phyloP scores from a whole-genome alignment of 2,113 vertebrate species.

The Sceloporus undulatus region DNA sequence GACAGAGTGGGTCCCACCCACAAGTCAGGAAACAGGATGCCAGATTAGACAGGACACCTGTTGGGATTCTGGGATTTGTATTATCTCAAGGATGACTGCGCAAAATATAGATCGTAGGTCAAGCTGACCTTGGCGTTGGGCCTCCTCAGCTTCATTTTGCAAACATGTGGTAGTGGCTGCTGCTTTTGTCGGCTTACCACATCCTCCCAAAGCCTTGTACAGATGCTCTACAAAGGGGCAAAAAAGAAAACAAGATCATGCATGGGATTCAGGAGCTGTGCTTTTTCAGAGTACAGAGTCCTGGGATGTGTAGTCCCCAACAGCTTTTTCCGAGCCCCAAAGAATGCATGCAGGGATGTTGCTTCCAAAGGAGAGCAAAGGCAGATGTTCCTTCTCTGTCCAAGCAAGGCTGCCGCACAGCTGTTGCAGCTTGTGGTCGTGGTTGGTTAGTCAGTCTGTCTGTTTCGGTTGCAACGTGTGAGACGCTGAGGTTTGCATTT shows the following conservation, averaged over 20 bases:
- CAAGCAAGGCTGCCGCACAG: constrained; percentile 57
- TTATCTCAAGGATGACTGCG: not conserved
- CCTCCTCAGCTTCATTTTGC: not conserved
- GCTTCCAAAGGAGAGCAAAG: constrained; percentile 60
- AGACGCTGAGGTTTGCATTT: constrained; percentile 59
- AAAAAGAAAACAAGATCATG: not conserved
- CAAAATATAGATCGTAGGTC: not conserved
- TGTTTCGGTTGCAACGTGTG: constrained; percentile 70
- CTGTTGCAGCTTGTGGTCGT: constrained; percentile 70
- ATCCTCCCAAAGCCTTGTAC: not conserved
- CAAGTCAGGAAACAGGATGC: not conserved
- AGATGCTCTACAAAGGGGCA: not conserved
- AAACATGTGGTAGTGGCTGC: too few species aligned
- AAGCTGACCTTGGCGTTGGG: not conserved
- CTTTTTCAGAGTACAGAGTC: too few species aligned
- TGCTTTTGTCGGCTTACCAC: too few species aligned
- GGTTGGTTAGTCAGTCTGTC: constrained; percentile 62
- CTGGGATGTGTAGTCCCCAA: too few species aligned
- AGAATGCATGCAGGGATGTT: too few species aligned
- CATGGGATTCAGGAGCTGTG: too few species aligned
- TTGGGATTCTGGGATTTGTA: not conserved
- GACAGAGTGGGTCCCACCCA: not conserved
- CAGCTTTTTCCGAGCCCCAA: too few species aligned
- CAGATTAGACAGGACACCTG: too few species aligned
- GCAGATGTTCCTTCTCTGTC: constrained; percentile 75